Base-by-base conservation (phyloP, 2,888 invertebrate species). In the Eudemis profundana region DNA sequence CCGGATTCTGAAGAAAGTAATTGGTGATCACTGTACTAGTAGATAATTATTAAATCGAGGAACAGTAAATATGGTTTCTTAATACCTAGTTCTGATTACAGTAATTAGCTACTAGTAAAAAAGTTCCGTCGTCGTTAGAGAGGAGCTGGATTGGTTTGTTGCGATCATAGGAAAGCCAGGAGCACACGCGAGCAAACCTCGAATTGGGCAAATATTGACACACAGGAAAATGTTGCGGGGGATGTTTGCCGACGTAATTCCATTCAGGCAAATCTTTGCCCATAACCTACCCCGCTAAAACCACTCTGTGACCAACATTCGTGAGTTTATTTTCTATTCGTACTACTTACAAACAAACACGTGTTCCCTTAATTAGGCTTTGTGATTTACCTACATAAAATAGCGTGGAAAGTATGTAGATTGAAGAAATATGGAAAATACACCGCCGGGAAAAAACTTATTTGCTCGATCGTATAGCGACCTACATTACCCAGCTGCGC, bases 201-300 rank as follows among this genome's bases (percentile, higher is more conserved):
- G 54, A 60, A 54, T 47, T 68, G 56, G 47, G 42, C 62, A 68
- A 66, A 68, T 68, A 68, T 68, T 68, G 59, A 46, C 66, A 46
- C 14, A n/a, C 29, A 21, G 33, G 66, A 60, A 59, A 62, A 66
- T 53, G 49, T 63, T 40, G 57, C 42, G 50, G 29, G 40, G 66
- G 53, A 29, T 68, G 63, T 68, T 66, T 68, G 47, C 62, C 33
- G 56, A 61, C 60, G 59, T 68, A 68, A 66, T 68, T 66, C 66
- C 50, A 66, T 68, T 68, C 66, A 66, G 63, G 63, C 62, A 56
- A 62, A 57, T 61, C 51, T 59, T 19, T 38, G 10, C 44, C 17
- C 50, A 42, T 59, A 14, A 15, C 42, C 59, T 21, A 51, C 27
- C 50, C 27, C 51, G 38, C 36, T 15, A 40, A 40, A 33, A 53